Evolutionary conservation across 2,797 vertebrate species (phyloP).

Genomic region (Allobates femoralis): DNA sequence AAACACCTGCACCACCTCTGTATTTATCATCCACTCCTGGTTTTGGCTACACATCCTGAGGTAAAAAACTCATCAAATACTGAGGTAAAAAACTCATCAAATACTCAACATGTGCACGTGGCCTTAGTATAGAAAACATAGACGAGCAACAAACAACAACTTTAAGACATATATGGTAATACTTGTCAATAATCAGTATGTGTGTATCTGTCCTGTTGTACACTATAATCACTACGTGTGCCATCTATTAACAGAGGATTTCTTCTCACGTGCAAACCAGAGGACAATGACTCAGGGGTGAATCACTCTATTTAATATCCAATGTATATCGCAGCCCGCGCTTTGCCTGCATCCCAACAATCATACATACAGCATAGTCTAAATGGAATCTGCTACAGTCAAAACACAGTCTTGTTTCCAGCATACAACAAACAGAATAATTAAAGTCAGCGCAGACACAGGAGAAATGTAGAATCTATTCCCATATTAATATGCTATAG

Average conservation of each 20-base stretch:
- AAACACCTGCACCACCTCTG: too few species aligned
- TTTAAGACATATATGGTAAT: too few species aligned
- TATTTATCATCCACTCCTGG: too few species aligned
- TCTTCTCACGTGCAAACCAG: not conserved
- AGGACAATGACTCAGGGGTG: not conserved
- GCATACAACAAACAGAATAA: not conserved
- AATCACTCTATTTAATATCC: not conserved
- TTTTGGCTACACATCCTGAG: too few species aligned
- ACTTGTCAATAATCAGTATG: not conserved
- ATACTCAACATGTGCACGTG: too few species aligned
- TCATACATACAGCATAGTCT: not conserved
- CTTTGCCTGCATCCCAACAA: not conserved
- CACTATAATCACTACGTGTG: not conserved
- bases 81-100: too few species aligned
- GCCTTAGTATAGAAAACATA: too few species aligned
- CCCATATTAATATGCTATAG: constrained; percentile 51
- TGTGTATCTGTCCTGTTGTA: too few species aligned
- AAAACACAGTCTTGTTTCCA: not conserved
- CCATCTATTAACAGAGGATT: not conserved
- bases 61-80: too few species aligned
- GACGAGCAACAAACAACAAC: too few species aligned
- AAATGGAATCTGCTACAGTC: not conserved
- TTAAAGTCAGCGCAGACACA: not conserved
- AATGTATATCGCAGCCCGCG: not conserved
- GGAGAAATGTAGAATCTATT: not conserved